Base-by-base conservation (phyloP, 1,140 invertebrate genomes). In the Drosophila ambigua region DNA sequence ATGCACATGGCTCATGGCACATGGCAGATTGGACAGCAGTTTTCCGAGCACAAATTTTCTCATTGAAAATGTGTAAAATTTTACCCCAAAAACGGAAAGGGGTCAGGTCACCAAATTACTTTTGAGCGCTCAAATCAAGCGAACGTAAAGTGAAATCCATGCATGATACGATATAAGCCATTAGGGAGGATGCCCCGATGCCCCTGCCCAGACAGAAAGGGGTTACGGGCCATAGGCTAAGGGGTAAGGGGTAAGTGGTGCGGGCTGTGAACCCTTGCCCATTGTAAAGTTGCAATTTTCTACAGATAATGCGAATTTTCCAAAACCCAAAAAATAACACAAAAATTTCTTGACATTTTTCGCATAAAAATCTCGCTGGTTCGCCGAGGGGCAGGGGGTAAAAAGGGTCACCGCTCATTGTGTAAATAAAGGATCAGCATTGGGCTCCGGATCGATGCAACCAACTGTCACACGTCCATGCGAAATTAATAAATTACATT, bases 401-500 rank as follows among this genome's bases (percentile, higher is more conserved):
- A 77, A 87, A 87, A 88, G 84, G 84, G 85, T 90, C 81, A 90
- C 51, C 78, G 66, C 75, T 72, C 81, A 55, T 80, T 90, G 87
- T 81, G 83, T 90, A 90, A 90, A 90, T 88, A 90, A 88, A 83
- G 83, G 78, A 91, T 89, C 81, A 80, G 79, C 31, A 41, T 51
- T 52, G 39, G 31, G 35, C 4, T 39, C 4, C 35, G 35, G 35
- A 39, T 13, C 35, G 35, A 60, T 69, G 65, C 74, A 66, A 65
- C 71, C 59, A 87, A 89, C 84, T 89, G 84, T 87, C 75, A 82
- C 77, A 80, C 64, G 68, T 65, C 75, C 71, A 79, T 81, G 84
- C 63, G 73, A 91, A 91, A 91, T 90, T 90, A 79, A 90, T 90
- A 90, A 90, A 90, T 90, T 90, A 82, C 76, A 55, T 49, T 78